Evolutionary conservation across 2,113 vertebrate species (phyloP), one percentile per base, ranked within the genome.

Genomic region (Dunckerocampus dactyliophorus): DNA sequence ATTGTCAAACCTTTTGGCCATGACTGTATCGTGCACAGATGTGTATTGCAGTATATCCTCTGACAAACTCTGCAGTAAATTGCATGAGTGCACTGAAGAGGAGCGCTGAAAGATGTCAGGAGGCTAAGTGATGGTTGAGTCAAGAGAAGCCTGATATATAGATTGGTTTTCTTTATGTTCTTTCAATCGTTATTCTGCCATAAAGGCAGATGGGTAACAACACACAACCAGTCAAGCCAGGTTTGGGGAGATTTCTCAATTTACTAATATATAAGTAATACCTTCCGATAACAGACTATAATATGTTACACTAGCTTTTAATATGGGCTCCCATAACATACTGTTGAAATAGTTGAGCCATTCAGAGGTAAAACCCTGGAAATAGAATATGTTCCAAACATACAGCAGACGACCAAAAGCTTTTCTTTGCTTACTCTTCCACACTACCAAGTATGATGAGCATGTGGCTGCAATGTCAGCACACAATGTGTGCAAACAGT

Each of bases 391-490:
- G 31, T 34, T 34, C 31, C 31, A 43, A 43, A 14, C 12, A 43
- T 14, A 43, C 2, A 43, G 12, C 52, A 39, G 28, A 53, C 16
- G 24, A 31, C 24, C 22, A n/a, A 49, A 53, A 53, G 24, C 51
- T n/a, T 53, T 53, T 31, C 51, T 31, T 53, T 53, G 24, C 50
- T 52, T 52, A 14, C 49, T 24, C 49, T 31, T 28, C 22, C 16
- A 52, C 50, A 28, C 50, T 17, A 31, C 24, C 51, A 53, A 34
- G 16, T 31, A 53, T 53, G 51, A 16, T 28, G 50, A 52, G 24
- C 48, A 28, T 52, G 51, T 39, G 52, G 24, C 52, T 55, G 52
- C 31, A 55, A 19, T 39, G 52, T 55, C 52, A 37, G 31, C 52
- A 55, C 52, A 37, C 28, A 54, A 11, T 6, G 3, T n/a, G 52